phyloP scores from a whole-genome alignment of 1,140 invertebrate genomes.

The Sarcophaga peregrina region DNA sequence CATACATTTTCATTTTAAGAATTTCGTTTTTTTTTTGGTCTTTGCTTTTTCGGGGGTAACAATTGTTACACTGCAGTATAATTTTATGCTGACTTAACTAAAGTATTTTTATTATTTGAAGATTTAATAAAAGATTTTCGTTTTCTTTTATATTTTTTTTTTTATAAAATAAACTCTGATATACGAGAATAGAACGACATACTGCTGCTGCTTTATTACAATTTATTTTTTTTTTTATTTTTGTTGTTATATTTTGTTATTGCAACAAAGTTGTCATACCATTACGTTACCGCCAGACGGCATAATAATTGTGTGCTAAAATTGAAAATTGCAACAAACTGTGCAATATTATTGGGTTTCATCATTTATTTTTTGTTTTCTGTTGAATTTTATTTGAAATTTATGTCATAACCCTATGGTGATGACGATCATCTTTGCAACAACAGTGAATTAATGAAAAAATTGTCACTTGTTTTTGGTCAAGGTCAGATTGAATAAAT shows the following conservation, averaged over 20 bases:
- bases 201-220: neutral
- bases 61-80: conserved; percentile 15
- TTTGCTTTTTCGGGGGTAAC: neutral
- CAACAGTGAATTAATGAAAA: neutral
- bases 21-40: neutral
- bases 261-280: neutral
- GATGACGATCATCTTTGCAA: neutral
- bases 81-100: conserved; percentile 15
- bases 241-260: neutral
- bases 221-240: neutral
- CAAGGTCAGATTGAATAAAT: neutral
- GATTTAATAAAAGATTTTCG: neutral
- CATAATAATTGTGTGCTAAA: neutral
- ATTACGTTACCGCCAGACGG: neutral
- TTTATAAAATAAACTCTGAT: neutral
- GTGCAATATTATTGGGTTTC: neutral
- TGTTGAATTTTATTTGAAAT: conserved; percentile 10
- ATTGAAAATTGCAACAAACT: neutral
- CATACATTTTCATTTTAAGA: neutral
- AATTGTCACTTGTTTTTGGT: neutral
- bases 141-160: too few species aligned
- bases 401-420: neutral
- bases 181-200: too few species aligned
- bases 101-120: neutral
- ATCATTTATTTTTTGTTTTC: neutral